A percentile compares a stretch with the other conserved stretches of the same genome.
Evolutionary conservation across 2,113 vertebrate species (phyloP).

Genomic region (Steatornis caripensis): DNA sequence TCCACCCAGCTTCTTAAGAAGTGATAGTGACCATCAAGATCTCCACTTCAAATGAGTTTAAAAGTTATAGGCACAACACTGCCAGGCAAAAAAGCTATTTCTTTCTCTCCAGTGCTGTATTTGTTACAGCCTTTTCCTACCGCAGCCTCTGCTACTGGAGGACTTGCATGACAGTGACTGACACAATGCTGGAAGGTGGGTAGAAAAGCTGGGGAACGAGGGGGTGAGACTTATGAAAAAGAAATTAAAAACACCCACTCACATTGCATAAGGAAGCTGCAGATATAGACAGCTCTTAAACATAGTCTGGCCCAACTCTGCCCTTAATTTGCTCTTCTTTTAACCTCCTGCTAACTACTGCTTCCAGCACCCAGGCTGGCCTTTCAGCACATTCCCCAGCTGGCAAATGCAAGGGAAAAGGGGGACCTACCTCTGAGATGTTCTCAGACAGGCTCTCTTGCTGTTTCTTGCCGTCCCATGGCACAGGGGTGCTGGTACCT

Average conservation of each 20-base stretch:
- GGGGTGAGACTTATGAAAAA: conserved; percentile 38
- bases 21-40: background rate
- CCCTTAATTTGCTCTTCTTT: conserved; percentile 6
- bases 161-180: conserved; percentile 34
- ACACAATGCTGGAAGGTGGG: conserved; percentile 10
- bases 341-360: background rate
- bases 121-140: background rate
- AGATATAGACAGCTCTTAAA: conserved; percentile 39
- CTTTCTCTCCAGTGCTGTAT: background rate
- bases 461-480: conserved; percentile 53
- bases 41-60: background rate
- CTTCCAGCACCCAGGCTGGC: background rate
- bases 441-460: conserved; percentile 60
- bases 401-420: background rate
- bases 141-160: background rate
- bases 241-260: conserved; percentile 42
- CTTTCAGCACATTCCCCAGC: background rate
- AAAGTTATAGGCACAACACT: background rate
- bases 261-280: conserved; percentile 8
- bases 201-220: conserved; percentile 14
- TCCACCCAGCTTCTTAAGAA: background rate
- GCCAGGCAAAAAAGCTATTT: background rate
- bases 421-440: conserved; percentile 67
- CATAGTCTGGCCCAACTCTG: conserved; percentile 26
- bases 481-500: conserved; percentile 64